Conservation (phyloP, 2,113 vertebrate species). For the Phaethornis superciliosus region DNA sequence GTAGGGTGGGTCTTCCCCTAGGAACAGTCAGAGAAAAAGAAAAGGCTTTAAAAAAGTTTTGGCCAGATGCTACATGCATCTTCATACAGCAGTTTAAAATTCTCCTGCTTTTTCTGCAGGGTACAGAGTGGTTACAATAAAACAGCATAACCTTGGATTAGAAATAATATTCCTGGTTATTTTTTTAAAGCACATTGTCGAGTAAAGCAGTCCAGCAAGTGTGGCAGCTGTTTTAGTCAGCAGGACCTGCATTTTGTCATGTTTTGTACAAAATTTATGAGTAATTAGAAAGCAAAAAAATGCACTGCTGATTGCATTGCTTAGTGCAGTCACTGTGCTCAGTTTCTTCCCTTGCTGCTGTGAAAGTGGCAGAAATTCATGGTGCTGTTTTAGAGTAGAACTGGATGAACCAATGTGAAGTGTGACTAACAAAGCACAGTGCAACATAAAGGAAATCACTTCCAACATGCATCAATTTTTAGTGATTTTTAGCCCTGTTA, state of each 20-base stretch:
- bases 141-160: neutral
- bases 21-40: neutral
- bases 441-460: neutral
- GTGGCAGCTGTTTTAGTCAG: neutral
- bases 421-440: neutral
- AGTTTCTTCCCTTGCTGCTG: neutral
- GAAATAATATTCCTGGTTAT: neutral
- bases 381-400: neutral
- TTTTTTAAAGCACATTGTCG: neutral
- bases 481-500: neutral
- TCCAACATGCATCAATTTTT: constrained; percentile 8
- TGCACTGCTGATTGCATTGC: neutral
- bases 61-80: neutral
- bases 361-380: neutral
- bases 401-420: neutral
- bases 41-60: neutral
- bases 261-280: neutral
- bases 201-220: too few species aligned
- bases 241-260: neutral
- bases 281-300: neutral
- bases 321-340: neutral
- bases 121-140: neutral
- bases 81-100: neutral
- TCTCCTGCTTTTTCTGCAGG: neutral
- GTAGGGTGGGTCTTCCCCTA: neutral